Evolutionary conservation across 2,113 vertebrate genomes (phyloP), one percentile per base, ranked within the genome.

Genomic region (Mixornis gularis): DNA sequence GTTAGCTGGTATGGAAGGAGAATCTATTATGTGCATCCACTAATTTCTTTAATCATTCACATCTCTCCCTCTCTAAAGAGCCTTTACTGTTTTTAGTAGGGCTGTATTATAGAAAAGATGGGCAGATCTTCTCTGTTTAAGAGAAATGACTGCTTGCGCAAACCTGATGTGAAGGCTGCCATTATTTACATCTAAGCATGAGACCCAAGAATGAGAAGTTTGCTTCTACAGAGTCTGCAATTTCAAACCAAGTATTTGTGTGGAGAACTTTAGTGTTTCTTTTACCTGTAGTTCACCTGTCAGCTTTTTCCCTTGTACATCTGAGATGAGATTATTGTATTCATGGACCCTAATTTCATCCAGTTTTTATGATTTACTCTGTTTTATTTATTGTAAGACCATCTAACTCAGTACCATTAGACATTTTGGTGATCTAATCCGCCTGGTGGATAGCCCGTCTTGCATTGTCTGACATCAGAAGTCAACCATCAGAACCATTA

Each of bases 401-500:
- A 43, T 90, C 63, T 66, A 79, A 65, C 30, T 83, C 38, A 53
- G 44, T 74, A 77, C n/a, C 88, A 87, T 62, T 77, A 59, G 60
- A 71, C 27, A n/a, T 70, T 77, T 10, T 64, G 22, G 41, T 94
- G 40, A 70, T 96, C 21, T 60, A 44, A 73, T 70, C 89, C 65
- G n/a, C 38, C 79, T 74, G 43, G 17, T 78, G 30, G 88, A 4
- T 82, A 71, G 20, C 52, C 97, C 70, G 59, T 89, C 87, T 92
- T 94, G 88, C 87, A 19, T 90, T 92, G 69, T 72, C 55, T 87
- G 73, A 49, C 70, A 91, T 93, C 76, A 72, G 44, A 78, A 34
- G 26, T 90, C 59, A 95, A 53, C 43, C 66, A 90, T 96, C 93
- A 94, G 92, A 97, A 93, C 84, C 90, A 80, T 94, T 87, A 62